Conservation (phyloP, 53 echinoderm and acorn worm species). For the Echinarachnius parma region DNA sequence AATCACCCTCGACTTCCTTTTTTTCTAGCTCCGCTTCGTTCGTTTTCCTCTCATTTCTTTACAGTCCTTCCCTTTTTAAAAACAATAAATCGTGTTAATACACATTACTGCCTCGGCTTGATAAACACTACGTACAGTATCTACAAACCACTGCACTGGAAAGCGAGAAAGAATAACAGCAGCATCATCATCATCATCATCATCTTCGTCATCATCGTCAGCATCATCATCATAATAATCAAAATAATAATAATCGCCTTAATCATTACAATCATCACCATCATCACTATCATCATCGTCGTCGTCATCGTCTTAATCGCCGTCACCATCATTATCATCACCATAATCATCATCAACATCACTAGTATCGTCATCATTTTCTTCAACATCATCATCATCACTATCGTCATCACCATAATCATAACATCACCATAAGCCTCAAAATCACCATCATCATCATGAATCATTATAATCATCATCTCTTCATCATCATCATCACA, state of each 20-base stretch:
- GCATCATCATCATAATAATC: too few relatives aligned
- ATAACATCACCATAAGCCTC: background rate
- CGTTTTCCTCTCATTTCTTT: too few relatives aligned
- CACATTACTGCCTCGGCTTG: too few relatives aligned
- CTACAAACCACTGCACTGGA: too few relatives aligned
- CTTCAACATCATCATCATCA: background rate
- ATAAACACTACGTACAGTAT: too few relatives aligned
- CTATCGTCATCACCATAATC: background rate
- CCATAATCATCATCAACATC: background rate
- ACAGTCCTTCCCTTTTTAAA: too few relatives aligned
- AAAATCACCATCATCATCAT: background rate
- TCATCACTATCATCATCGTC: background rate
- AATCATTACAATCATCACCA: background rate
- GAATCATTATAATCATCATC: background rate
- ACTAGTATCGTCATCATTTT: too few relatives aligned
- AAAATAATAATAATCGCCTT: too few relatives aligned
- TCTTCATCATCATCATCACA: background rate
- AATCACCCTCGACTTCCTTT: too few relatives aligned
- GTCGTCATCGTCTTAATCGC: background rate
- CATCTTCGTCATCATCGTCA: background rate
- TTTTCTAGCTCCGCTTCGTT: too few relatives aligned
- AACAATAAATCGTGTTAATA: too few relatives aligned
- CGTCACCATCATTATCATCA: slow-evolving; percentile 1
- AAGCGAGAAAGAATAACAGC: too few relatives aligned
- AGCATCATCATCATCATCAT: background rate